phyloP scores from a whole-genome alignment of 1,140 invertebrate species.

The Dinothrombium tinctorium region DNA sequence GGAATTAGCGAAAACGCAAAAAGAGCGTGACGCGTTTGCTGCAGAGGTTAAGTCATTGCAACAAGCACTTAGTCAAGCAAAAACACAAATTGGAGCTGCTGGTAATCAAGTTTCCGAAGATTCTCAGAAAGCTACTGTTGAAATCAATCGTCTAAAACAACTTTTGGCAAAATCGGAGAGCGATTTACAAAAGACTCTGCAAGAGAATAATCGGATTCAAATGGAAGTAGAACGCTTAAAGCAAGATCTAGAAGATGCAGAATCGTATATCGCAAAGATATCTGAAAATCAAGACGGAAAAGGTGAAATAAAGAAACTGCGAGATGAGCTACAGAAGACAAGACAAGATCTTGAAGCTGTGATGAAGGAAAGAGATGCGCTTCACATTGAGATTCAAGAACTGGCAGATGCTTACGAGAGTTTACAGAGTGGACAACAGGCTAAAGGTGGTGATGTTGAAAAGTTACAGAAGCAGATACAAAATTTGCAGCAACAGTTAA shows the following conservation, averaged over 20 bases:
- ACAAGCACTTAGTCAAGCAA: conserved; percentile 1
- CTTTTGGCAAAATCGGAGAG: conserved; percentile 15
- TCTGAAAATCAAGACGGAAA: conserved; percentile 6
- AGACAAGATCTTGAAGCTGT: conserved; percentile 29
- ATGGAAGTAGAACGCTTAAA: conserved; percentile 53
- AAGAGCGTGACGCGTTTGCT: conserved; percentile 27
- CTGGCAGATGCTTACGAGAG: conserved; percentile 10
- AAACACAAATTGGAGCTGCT: neutral
- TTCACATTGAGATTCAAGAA: conserved; percentile 15
- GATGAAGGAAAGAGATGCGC: conserved; percentile 16
- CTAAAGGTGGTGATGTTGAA: too few species aligned
- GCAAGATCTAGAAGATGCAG: conserved; percentile 39
- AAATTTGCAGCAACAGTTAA: conserved; percentile 37
- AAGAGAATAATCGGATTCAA: conserved; percentile 17
- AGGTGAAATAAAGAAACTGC: conserved; percentile 46
- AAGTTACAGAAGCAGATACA: conserved; percentile 33
- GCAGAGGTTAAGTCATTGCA: conserved; percentile 15
- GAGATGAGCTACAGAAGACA: conserved; percentile 44
- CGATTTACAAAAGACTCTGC: conserved; percentile 16
- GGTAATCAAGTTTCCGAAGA: neutral
- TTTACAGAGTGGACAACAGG: neutral
- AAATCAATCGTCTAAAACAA: conserved; percentile 14
- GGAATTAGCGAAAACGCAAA: conserved; percentile 38
- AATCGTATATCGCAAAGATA: conserved; percentile 15
- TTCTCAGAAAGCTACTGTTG: conserved; percentile 11